Percentiles rank a stretch among this genome's conserved stretches.
These are phyloP conservation scores for Chionodraco myersi DNA, from an alignment of 2,113 vertebrate genomes.

Conservation along the genomic window DNA sequence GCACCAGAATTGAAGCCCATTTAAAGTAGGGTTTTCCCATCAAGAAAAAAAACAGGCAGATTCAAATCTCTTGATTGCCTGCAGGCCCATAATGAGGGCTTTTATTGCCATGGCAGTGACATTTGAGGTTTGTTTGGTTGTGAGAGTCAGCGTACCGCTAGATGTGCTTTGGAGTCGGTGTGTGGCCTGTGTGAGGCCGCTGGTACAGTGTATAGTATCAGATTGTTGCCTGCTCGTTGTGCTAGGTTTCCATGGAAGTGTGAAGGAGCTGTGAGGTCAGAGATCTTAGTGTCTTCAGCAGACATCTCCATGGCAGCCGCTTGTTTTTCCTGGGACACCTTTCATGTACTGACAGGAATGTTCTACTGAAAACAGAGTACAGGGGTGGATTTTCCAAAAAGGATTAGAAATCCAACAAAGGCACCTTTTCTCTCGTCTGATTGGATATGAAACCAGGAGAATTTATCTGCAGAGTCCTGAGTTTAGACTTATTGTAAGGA, in stretches of 20 bases:
- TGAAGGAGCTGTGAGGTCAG: slow-evolving; percentile 45
- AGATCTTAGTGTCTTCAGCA: slow-evolving; percentile 41
- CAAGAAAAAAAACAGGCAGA: slow-evolving; percentile 7
- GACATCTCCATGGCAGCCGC: slow-evolving; percentile 57
- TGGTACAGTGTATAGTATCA: slow-evolving; percentile 19
- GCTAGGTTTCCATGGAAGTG: slow-evolving; percentile 67
- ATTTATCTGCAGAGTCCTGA: neutral
- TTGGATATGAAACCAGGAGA: neutral
- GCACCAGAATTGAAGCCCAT: neutral
- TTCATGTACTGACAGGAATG: slow-evolving; percentile 44
- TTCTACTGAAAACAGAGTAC: neutral
- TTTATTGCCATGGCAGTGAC: slow-evolving; percentile 23
- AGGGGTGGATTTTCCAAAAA: slow-evolving; percentile 1
- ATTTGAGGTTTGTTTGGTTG: slow-evolving; percentile 45
- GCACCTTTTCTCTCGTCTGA: neutral
- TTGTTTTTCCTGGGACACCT: slow-evolving; percentile 53
- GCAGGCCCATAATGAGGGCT: slow-evolving; percentile 13
- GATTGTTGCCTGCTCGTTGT: slow-evolving; percentile 29
- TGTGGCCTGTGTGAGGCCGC: slow-evolving; percentile 35
- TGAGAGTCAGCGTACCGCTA: slow-evolving; percentile 8
- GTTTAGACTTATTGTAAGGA: neutral
- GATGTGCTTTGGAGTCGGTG: slow-evolving; percentile 15
- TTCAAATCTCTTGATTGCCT: slow-evolving; percentile 14
- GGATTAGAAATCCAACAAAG: slow-evolving; percentile 26
- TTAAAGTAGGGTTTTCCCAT: slow-evolving; percentile 32